These are phyloP conservation scores for Orycteropus afer DNA, from an alignment of 2,113 vertebrate genomes.

Conservation along the genomic window DNA sequence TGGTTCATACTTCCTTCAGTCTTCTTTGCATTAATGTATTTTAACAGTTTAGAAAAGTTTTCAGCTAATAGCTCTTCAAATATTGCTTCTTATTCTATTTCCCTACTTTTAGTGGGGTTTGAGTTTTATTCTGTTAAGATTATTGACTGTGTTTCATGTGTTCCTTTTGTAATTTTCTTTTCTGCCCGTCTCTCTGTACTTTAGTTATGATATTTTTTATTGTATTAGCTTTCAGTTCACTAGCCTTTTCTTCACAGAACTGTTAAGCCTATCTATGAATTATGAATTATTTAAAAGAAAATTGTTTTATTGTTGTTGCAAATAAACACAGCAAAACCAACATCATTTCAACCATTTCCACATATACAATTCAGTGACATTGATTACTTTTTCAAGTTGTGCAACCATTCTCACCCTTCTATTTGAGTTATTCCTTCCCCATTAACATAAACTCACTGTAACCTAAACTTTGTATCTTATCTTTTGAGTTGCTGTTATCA, in stretches of 20 bases:
- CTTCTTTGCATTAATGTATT: neutral
- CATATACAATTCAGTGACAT: too few relatives aligned
- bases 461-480: too few relatives aligned
- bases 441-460: too few relatives aligned
- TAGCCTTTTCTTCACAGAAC: neutral
- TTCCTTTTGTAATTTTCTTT: neutral
- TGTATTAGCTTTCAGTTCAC: neutral
- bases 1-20: neutral
- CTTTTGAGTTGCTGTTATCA: too few relatives aligned
- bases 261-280: too few relatives aligned
- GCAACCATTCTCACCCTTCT: too few relatives aligned
- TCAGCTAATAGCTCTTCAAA: neutral
- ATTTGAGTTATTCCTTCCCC: too few relatives aligned
- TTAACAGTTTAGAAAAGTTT: neutral
- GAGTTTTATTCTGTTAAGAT: neutral
- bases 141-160: neutral
- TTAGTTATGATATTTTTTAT: neutral
- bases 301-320: too few relatives aligned
- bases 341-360: too few relatives aligned
- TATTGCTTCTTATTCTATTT: neutral
- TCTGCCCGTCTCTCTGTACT: neutral
- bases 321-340: too few relatives aligned
- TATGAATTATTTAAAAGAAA: too few relatives aligned
- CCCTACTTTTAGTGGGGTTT: neutral
- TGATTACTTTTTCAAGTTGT: too few relatives aligned